Percentiles rank a stretch among this genome's conserved stretches.
Conservation (phyloP, 2,797 vertebrate species). For the Psittacula derbiana region DNA sequence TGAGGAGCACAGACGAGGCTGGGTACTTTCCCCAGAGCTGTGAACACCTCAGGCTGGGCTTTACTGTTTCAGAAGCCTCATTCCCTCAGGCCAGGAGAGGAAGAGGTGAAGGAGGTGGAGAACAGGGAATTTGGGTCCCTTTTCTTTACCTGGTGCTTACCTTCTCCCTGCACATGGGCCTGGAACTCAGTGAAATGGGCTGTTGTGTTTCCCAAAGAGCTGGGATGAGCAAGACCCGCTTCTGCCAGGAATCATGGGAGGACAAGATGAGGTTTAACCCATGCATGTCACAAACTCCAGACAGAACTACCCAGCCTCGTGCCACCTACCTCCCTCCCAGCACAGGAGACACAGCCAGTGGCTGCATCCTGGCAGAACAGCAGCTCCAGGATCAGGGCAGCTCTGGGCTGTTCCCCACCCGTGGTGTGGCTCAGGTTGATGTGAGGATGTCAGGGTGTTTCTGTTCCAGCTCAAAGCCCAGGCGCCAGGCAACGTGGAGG, state of each 20-base stretch:
- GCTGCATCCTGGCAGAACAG: neutral
- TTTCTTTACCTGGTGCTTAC: neutral
- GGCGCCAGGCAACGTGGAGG: conserved; percentile 81
- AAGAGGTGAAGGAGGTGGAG: neutral
- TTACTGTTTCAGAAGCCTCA: neutral
- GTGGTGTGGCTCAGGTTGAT: neutral
- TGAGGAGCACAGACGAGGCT: neutral
- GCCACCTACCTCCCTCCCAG: neutral
- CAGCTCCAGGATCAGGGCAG: neutral
- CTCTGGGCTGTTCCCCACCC: neutral
- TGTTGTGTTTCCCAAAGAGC: neutral
- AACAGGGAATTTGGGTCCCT: neutral
- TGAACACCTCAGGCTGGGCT: neutral
- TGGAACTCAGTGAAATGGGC: neutral
- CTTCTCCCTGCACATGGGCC: neutral
- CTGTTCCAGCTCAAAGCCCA: conserved; percentile 74
- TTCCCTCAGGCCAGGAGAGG: neutral
- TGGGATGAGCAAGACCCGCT: neutral
- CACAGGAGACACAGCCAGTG: fast-evolving
- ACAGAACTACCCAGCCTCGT: neutral
- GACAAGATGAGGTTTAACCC: neutral
- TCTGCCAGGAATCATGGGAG: neutral
- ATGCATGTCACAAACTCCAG: neutral
- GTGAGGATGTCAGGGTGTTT: neutral
- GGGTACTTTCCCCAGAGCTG: neutral